These are phyloP conservation scores for Argyresthia goedartella DNA, from an alignment of 2,888 invertebrate genomes.

Conservation along the genomic window DNA sequence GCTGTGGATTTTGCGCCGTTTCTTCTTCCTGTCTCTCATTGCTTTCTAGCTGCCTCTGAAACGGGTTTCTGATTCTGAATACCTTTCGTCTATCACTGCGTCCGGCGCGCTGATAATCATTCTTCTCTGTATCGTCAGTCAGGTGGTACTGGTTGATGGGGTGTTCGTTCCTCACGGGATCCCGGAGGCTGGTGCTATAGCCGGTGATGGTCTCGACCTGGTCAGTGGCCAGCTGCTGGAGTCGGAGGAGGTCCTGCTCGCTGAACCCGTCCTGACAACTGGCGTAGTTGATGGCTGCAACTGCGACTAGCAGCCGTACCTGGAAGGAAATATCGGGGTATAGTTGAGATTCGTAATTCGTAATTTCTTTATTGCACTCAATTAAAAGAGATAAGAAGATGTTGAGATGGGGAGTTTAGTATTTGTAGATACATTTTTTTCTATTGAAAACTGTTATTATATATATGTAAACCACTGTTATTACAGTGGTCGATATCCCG, in stretches of 20 bases:
- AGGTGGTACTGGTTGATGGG: conserved; percentile 41
- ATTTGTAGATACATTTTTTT: no score
- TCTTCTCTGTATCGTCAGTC: conserved; percentile 38
- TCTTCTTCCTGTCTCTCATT: conserved; percentile 27
- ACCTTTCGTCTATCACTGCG: conserved; percentile 37
- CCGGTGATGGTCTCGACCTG: conserved; percentile 39
- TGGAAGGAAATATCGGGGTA: conserved; percentile 32
- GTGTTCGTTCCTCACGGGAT: conserved; percentile 32
- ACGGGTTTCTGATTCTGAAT: conserved; percentile 58
- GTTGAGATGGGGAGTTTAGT: no score
- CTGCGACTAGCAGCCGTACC: conserved; percentile 59
- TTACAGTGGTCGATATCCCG: no score
- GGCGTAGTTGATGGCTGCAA: conserved; percentile 33
- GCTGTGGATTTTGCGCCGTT: conserved; percentile 17
- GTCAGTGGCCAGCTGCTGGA: conserved; percentile 41
- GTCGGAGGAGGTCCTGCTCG: conserved; percentile 45
- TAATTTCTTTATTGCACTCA: no score
- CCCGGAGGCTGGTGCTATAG: conserved; percentile 40
- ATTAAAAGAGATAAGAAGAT: no score
- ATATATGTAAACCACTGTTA: no score
- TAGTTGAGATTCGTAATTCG: no score
- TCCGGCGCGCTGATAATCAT: conserved; percentile 36
- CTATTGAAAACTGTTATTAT: no score
- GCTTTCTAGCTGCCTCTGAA: conserved; percentile 43
- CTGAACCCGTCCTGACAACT: conserved; percentile 54